Conservation (phyloP, 2,113 vertebrate genomes). For the Phrynosoma blainvillii region DNA sequence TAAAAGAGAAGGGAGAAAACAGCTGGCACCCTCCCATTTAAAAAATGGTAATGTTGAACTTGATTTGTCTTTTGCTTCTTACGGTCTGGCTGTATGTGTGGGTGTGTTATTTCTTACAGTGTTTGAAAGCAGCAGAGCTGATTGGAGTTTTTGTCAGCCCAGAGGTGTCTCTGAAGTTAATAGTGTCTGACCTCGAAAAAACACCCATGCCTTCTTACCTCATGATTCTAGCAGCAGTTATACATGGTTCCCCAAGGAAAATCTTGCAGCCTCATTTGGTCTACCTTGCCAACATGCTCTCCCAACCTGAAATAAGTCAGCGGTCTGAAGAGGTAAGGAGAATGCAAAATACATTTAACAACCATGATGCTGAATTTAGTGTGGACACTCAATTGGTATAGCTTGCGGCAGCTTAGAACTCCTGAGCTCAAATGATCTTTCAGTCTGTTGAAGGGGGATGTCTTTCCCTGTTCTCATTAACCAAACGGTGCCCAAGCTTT, state of each 20-base stretch:
- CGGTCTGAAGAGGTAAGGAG: slow-evolving; percentile 86
- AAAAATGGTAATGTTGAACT: rapidly evolving
- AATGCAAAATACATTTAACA: background rate
- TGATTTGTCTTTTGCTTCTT: slow-evolving; percentile 22
- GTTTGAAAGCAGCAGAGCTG: slow-evolving; percentile 83
- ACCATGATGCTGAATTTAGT: too few relatives aligned
- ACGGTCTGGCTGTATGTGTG: slow-evolving; percentile 1
- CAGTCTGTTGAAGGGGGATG: too few relatives aligned
- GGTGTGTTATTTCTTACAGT: slow-evolving; percentile 70
- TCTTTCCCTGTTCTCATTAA: too few relatives aligned
- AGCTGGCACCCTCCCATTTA: slow-evolving; percentile 38
- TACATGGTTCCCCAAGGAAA: slow-evolving; percentile 82
- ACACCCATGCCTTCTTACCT: slow-evolving; percentile 80
- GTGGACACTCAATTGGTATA: too few relatives aligned
- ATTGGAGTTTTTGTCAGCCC: slow-evolving; percentile 89
- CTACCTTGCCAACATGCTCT: slow-evolving; percentile 73
- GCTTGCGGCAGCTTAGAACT: too few relatives aligned
- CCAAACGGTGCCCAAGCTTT: background rate
- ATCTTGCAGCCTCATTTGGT: slow-evolving; percentile 81
- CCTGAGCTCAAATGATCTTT: too few relatives aligned
- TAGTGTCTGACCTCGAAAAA: slow-evolving; percentile 77
- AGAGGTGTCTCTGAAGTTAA: slow-evolving; percentile 85
- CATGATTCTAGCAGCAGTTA: slow-evolving; percentile 82
- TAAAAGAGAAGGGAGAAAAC: slow-evolving; percentile 2
- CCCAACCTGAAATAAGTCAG: slow-evolving; percentile 80